phyloP scores from a whole-genome alignment of 2,113 vertebrate species.

The Dendropsophus ebraccatus region DNA sequence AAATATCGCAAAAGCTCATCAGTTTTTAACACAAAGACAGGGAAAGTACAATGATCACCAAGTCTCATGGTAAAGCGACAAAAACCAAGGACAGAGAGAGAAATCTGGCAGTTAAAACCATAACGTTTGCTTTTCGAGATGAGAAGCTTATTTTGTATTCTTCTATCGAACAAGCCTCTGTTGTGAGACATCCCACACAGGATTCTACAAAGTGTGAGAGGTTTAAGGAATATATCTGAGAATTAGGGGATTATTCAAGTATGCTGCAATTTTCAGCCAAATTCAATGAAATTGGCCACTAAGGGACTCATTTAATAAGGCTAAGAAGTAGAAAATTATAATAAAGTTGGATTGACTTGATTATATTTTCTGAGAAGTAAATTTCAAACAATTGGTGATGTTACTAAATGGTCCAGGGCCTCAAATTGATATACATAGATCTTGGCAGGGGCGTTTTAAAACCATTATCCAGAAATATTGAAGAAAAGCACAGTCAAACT shows the following conservation, averaged over 20 bases:
- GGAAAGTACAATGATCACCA: neutral
- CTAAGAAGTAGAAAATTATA: constrained; percentile 33
- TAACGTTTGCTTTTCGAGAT: neutral
- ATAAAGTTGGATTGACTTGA: neutral
- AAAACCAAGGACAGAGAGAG: neutral
- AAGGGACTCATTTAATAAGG: constrained; percentile 44
- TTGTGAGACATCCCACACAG: neutral
- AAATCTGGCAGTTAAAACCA: neutral
- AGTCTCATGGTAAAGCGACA: neutral
- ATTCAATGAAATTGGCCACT: constrained; percentile 49
- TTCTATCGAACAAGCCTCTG: neutral
- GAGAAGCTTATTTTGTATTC: neutral
- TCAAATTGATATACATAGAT: neutral
- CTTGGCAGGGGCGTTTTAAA: neutral
- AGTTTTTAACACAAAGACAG: neutral
- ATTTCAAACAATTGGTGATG: constrained; percentile 32
- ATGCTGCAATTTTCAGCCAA: constrained; percentile 24
- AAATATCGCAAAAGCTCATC: neutral
- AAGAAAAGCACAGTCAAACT: neutral
- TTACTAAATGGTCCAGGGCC: constrained; percentile 16
- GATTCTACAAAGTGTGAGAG: constrained; percentile 13
- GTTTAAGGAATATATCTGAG: constrained; percentile 36
- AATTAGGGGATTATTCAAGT: constrained; percentile 42
- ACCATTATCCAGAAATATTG: neutral
- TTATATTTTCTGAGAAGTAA: constrained; percentile 6